A percentile compares a stretch with the other conserved stretches of the same genome.
These are phyloP conservation scores for Acinonyx jubatus DNA, from an alignment of 2,113 vertebrate species.

Conservation along the genomic window DNA sequence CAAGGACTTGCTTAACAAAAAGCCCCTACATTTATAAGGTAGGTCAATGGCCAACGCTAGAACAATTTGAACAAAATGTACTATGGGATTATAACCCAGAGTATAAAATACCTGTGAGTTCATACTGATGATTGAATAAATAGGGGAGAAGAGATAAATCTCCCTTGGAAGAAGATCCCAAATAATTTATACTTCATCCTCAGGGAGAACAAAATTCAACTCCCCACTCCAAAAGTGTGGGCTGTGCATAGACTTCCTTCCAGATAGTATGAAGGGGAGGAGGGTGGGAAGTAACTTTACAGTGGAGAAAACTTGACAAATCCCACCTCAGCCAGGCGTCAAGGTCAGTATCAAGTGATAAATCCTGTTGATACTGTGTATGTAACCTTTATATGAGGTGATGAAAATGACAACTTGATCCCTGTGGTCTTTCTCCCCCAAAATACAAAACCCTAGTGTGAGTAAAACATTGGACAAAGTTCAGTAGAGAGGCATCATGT, in stretches of 20 bases:
- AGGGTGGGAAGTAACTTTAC: neutral
- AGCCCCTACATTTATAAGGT: neutral
- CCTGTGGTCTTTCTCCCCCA: neutral
- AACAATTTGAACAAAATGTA: neutral
- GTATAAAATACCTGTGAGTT: neutral
- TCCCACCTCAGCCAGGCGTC: neutral
- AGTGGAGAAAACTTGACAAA: neutral
- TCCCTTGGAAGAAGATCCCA: neutral
- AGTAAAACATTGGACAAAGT: neutral
- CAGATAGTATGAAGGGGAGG: fast-evolving
- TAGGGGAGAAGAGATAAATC: neutral
- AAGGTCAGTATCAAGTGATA: neutral
- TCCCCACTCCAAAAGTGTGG: neutral
- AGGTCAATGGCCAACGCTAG: neutral
- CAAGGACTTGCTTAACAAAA: neutral
- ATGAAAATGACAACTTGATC: neutral
- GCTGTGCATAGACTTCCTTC: neutral
- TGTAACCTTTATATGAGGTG: neutral
- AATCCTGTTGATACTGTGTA: neutral
- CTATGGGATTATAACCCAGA: neutral
- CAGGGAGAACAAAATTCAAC: neutral
- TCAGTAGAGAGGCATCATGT: neutral
- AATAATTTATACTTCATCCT: neutral
- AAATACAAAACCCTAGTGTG: neutral
- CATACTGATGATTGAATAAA: neutral